Evolutionary conservation across 2,797 vertebrate genomes (phyloP), one percentile per base, ranked within the genome.

Genomic region (Rhynchotus rufescens): DNA sequence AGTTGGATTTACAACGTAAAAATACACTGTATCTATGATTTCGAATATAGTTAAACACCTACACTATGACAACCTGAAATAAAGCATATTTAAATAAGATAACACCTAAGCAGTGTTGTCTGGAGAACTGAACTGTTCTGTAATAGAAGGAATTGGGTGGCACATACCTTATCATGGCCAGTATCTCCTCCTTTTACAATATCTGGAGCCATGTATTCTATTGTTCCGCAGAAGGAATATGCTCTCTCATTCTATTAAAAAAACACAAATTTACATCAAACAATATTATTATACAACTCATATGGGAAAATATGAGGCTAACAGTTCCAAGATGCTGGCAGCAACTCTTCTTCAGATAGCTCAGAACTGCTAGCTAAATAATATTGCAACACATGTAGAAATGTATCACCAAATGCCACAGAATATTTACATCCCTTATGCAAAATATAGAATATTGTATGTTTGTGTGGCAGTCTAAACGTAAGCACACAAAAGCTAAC

Each of bases 131-230:
- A 28, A 52, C 77, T 59, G 2, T 54, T 52, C 10, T 57, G 21
- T 61, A 74, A 89, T 23, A 32, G 52, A 65, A 56, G 26, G 72
- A 85, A 36, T 25, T 51, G 45, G 69, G 72, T 28, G 14, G 54
- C 76, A 95, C 92, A 76, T 97, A 99, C 99, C 98, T 99, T 99
- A 97, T 99, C 99, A 72, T 99, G 99, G 89, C 99, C 99, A 6
- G 98, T 96, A 89, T 99, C 98, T 91, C 99, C 99, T 44, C 99
- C 99, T 97, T 98, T 98, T 86, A 99, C 98, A 84, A 99, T 99
- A 98, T 99, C 99, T 80, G 99, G 99, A 87, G 99, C 99, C 99
- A 99, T 99, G 89, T 99, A 99, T 92, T 99, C 99, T 93, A 99
- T 99, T 32, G 99, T 99, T 80, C 99, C 99, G 93, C 99, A 99